Evolutionary conservation across 2,797 vertebrate species (phyloP), one percentile per base, ranked within the genome.

Genomic region (Huso huso): DNA sequence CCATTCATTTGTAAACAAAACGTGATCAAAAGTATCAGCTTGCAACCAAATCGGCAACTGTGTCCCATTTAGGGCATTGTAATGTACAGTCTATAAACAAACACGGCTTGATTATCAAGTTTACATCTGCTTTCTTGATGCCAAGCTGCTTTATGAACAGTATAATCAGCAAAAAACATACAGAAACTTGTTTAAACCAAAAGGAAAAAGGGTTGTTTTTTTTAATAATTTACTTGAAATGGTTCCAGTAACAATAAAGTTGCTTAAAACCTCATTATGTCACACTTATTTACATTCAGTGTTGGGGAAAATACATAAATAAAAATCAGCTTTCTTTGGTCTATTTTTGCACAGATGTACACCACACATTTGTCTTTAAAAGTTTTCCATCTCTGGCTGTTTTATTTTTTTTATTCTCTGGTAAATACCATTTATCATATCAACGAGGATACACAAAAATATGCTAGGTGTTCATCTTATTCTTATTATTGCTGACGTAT

Each of bases 11-110:
- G 11, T 10, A 51, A 64, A 7, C n/a, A 18, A 61, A 10, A 65
- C 50, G 23, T 1, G 62, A 73, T 69, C 68, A 69, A 67, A 65
- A 66, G 62, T 65, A 51, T 48, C 67, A 49, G 66, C 68, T 51
- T 74, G 76, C 73, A 75, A 49, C 57, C 74, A 72, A 74, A 48
- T 74, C 49, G 57, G 72, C 62, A 75, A 64, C 64, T 71, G 74
- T 49, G 37, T 62, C 23, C 23, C 18, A 62, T 55, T 55, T 55
- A 55, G n/a, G n/a, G 9, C 9, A 3, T n/a, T 62, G 18, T n/a
- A 23, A 6, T 37, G 18, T 7, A 37, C 61, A 62, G 9, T 8
- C 12, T 6, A 9, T 8, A 9, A 18, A 62, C 23, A 62, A 62
- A 67, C 52, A 48, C 65, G 53, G 61, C 57, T 68, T 71, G 67